A percentile compares a stretch with the other conserved stretches of the same genome.
Evolutionary conservation across 2,797 vertebrate species (phyloP).

Genomic region (Vespertilio murinus): DNA sequence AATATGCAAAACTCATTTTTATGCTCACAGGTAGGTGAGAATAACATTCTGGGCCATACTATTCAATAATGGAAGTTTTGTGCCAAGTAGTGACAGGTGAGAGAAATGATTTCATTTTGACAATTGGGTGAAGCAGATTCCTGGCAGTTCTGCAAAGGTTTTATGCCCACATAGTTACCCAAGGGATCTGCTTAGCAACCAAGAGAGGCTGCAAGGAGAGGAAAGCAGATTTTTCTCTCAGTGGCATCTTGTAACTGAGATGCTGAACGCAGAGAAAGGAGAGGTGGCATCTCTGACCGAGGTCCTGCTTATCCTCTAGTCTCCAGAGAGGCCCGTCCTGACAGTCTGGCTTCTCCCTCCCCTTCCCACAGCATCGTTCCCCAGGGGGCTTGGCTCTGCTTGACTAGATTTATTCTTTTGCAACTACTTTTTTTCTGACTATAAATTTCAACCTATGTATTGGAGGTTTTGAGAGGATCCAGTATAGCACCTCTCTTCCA

Average conservation of each 20-base stretch:
- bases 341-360: neutral
- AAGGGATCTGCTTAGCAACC: constrained; percentile 83
- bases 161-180: constrained; percentile 86
- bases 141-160: constrained; percentile 82
- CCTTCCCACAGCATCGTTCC: neutral
- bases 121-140: constrained; percentile 82
- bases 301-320: neutral
- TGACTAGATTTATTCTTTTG: neutral
- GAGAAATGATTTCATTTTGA: constrained; percentile 81
- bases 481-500: neutral
- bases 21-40: constrained; percentile 70
- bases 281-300: neutral
- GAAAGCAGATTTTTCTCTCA: constrained; percentile 51
- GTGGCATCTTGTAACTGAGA: constrained; percentile 41
- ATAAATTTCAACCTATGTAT: constrained; percentile 30
- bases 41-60: constrained; percentile 71
- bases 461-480: neutral
- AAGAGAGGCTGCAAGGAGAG: constrained; percentile 69
- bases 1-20: constrained; percentile 73
- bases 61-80: constrained; percentile 79
- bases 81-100: constrained; percentile 81
- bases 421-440: constrained; percentile 13
- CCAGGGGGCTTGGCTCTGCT: neutral
- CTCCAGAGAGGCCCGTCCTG: neutral
- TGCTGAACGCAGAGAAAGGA: neutral